These are phyloP conservation scores for Diachasmimorpha longicaudata DNA, from an alignment of 1,140 invertebrate genomes.

Conservation along the genomic window DNA sequence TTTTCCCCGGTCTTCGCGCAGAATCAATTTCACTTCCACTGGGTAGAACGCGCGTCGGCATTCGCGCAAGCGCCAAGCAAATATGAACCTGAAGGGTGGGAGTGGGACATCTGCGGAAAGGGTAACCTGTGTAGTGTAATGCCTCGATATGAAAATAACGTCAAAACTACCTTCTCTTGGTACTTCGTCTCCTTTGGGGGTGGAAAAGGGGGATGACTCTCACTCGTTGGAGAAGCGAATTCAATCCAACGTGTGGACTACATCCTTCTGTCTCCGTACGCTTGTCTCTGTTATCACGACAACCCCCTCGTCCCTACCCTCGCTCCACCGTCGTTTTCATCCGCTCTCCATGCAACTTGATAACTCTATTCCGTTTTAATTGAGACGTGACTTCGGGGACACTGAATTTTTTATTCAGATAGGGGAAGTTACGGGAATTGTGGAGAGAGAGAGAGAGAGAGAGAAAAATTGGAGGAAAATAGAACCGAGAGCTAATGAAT, in stretches of 20 bases:
- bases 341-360: not conserved
- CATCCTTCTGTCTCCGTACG: not conserved
- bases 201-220: no score
- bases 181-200: not conserved
- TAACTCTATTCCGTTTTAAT: constrained; percentile 9
- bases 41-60: constrained; percentile 29
- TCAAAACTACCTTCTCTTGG: constrained; percentile 27
- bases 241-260: not conserved
- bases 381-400: constrained; percentile 3
- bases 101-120: no score
- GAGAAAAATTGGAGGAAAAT: not conserved
- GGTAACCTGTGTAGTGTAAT: constrained; percentile 27
- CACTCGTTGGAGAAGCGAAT: not conserved
- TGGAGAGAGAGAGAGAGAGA: not conserved
- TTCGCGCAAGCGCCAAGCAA: constrained; percentile 29
- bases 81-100: constrained; percentile 26
- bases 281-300: not conserved
- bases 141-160: constrained; percentile 35
- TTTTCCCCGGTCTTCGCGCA: constrained; percentile 45
- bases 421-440: not conserved
- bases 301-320: not conserved
- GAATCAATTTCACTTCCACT: constrained; percentile 56
- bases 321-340: not conserved
- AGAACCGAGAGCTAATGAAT: not conserved
- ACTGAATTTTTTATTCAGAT: not conserved